Base-by-base conservation (phyloP, 2,888 invertebrate genomes). In the Drepanosiphum platanoidis region DNA sequence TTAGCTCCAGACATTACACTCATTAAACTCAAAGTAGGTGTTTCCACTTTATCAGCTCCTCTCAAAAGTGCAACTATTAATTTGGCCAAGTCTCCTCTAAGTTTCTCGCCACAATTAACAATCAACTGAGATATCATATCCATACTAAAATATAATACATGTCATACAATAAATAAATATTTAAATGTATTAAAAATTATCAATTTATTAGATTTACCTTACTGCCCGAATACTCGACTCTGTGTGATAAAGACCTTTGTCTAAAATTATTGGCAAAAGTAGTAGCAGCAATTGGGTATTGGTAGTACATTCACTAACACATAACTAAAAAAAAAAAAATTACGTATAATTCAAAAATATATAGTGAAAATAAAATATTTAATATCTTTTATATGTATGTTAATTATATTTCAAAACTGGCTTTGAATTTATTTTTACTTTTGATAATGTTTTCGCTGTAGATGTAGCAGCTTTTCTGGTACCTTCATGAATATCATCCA, bases 401-500 rank as follows among this genome's bases (percentile, higher is more conserved):
- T 15, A 46, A 15, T n/a, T n/a, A n/a, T n/a, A n/a, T n/a, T 3
- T 1, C 1, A 5, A 52, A 52, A 52, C 7, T 22, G 22, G 22
- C 52, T 5, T 27, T 1, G 27, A 3, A 27, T 30, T 34, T 18
- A 34, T 68, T 34, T 93, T 83, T 58, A 95, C 95, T 91, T 95
- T 95, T 88, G 95, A 94, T 27, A 96, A 90, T 32, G 93, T 91
- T 87, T 91, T 92, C 0, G 94, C 92, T 0, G 96, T 94, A 84
- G 92, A 93, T 9, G 92, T 93, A 7, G 96, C 96, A 0, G 94
- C 93, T 86, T 92, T 90, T 77, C 97, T 90, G 0, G 96, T 96
- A 36, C 94, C 95, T 89, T 96, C 97, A 89, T 98, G 97, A 88
- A 97, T 95, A 90, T 98, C 98, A 89, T 98, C 98, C 94, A 97